phyloP scores from a whole-genome alignment of 2,113 vertebrate species.

The Puntigrus tetrazona region DNA sequence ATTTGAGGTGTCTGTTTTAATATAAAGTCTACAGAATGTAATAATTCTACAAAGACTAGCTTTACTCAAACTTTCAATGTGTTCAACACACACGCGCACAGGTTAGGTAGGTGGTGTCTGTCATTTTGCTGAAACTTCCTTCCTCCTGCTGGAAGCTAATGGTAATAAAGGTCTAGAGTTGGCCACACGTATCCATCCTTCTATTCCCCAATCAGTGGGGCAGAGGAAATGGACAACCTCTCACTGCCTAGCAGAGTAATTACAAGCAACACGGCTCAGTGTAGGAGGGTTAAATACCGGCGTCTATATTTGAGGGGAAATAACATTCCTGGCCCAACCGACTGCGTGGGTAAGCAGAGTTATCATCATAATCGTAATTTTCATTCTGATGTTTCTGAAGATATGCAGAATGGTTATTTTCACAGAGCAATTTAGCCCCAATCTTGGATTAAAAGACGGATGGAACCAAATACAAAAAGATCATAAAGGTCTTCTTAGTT shows the following conservation, averaged over 20 bases:
- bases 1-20: not conserved
- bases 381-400: constrained; percentile 13
- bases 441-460: not conserved
- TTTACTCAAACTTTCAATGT: constrained; percentile 14
- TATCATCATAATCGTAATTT: constrained; percentile 15
- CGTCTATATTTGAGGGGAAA: constrained; percentile 34
- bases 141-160: constrained; percentile 8
- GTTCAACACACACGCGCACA: not conserved
- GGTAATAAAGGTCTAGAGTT: constrained; percentile 5
- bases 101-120: constrained; percentile 19
- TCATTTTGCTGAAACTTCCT: not conserved
- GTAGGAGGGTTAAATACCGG: constrained; percentile 28
- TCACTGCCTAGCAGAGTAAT: constrained; percentile 10
- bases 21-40: not conserved
- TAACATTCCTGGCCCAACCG: constrained; percentile 3
- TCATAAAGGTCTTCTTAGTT: not conserved
- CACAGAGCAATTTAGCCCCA: constrained; percentile 23
- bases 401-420: not conserved
- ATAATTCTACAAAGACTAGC: not conserved
- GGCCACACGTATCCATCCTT: constrained; percentile 17
- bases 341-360: constrained; percentile 25
- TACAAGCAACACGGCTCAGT: constrained; percentile 16
- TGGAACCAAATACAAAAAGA: constrained; percentile 1
- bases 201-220: constrained; percentile 39
- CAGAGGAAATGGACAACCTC: constrained; percentile 34